phyloP scores from a whole-genome alignment of 2,113 vertebrate species.

The Cheilinus undulatus region DNA sequence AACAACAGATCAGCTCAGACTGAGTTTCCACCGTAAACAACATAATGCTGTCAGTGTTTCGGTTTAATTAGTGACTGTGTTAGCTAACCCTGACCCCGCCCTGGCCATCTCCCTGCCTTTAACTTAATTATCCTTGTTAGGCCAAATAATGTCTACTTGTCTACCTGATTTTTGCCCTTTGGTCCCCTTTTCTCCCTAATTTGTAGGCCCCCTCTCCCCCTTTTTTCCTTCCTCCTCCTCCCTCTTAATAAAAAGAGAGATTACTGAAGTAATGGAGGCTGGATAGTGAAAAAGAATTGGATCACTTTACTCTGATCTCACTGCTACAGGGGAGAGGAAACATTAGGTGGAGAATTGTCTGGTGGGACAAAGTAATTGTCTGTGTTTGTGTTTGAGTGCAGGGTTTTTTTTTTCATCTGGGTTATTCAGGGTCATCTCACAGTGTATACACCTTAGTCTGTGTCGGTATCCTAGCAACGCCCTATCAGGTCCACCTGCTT shows the following conservation, averaged over 20 bases:
- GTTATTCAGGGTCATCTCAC: constrained; percentile 56
- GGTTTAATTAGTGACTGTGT: no score
- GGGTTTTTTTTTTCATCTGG: constrained; percentile 17
- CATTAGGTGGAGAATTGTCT: constrained; percentile 22
- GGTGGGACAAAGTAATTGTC: constrained; percentile 44
- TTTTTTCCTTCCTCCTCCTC: constrained; percentile 10
- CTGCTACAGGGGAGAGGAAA: constrained; percentile 39
- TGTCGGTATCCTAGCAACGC: constrained; percentile 71
- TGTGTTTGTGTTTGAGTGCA: constrained; percentile 14
- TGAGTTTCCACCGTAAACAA: no score
- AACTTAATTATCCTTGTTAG: no score
- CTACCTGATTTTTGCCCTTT: constrained; percentile 1
- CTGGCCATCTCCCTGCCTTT: no score
- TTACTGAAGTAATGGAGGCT: constrained; percentile 47
- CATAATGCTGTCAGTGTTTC: no score
- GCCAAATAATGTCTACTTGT: neutral
- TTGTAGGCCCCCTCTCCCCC: constrained; percentile 9
- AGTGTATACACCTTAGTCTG: constrained; percentile 25
- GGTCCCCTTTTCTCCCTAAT: constrained; percentile 23
- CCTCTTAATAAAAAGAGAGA: constrained; percentile 55
- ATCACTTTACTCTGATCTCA: constrained; percentile 29
- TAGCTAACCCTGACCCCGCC: no score
- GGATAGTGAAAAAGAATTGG: constrained; percentile 41
- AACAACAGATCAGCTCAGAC: no score
- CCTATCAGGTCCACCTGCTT: constrained; percentile 62